Percentiles rank a stretch among this genome's conserved stretches.
Conservation (phyloP, 2,797 vertebrate species). For the Parambassis ranga region DNA sequence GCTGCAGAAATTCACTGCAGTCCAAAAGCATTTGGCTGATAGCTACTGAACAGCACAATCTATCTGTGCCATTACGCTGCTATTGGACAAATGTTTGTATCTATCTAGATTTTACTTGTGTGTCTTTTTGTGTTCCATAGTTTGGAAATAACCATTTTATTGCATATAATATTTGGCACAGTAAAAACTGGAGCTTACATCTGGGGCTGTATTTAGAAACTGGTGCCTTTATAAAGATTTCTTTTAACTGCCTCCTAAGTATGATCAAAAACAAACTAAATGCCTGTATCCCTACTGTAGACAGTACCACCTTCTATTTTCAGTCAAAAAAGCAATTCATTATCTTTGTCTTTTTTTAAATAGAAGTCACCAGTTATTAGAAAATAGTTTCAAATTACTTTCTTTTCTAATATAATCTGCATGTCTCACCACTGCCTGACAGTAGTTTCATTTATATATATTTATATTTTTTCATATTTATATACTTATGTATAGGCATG, state of each 20-base stretch:
- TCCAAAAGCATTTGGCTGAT: conserved; percentile 83
- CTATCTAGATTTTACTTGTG: conserved; percentile 59
- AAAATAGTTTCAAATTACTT: conserved; percentile 93
- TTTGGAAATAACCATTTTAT: conserved; percentile 81
- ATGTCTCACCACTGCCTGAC: conserved; percentile 85
- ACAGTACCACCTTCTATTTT: conserved; percentile 75
- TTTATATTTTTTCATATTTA: conserved; percentile 73
- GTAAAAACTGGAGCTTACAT: conserved; percentile 86
- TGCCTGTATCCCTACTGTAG: conserved; percentile 66
- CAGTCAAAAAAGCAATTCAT: conserved; percentile 77
- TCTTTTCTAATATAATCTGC: conserved; percentile 89
- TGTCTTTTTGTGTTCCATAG: conserved; percentile 60
- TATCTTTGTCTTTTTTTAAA: conserved; percentile 83
- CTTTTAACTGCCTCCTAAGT: conserved; percentile 80
- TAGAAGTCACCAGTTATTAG: conserved; percentile 93
- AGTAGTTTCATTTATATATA: conserved; percentile 81
- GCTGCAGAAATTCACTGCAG: conserved; percentile 89
- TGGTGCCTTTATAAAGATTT: conserved; percentile 79
- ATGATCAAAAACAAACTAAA: conserved; percentile 82
- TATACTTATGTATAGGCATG: conserved; percentile 93
- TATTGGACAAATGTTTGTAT: conserved; percentile 68
- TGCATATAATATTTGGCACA: conserved; percentile 91
- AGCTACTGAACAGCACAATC: conserved; percentile 84
- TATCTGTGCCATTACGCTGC: conserved; percentile 69
- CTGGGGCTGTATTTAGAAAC: conserved; percentile 84